phyloP scores from a whole-genome alignment of 2,888 invertebrate genomes.

The Dynastes tityus region DNA sequence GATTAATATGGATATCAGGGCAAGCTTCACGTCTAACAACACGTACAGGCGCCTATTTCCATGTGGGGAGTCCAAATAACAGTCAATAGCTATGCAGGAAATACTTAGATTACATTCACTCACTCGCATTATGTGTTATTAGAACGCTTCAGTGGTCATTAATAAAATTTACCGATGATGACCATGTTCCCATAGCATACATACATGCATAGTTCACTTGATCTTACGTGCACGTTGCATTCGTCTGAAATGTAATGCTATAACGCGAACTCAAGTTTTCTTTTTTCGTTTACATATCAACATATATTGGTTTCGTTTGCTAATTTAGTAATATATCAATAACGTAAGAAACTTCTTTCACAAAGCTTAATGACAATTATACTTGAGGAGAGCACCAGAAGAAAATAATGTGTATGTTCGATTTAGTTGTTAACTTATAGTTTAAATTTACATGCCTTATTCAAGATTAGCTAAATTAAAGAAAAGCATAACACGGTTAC shows the following conservation, averaged over 20 bases:
- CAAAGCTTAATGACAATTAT: too few species aligned
- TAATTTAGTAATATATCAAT: too few species aligned
- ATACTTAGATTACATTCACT: conserved; percentile 60
- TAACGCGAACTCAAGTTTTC: neutral
- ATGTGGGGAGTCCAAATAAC: conserved; percentile 63
- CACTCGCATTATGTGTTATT: conserved; percentile 56
- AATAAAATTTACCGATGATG: conserved; percentile 41
- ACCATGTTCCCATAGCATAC: neutral
- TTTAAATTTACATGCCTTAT: too few species aligned
- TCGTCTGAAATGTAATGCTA: neutral
- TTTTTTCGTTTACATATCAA: neutral
- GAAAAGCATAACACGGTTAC: too few species aligned
- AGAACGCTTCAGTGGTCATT: conserved; percentile 48
- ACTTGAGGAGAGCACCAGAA: too few species aligned
- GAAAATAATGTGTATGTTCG: too few species aligned
- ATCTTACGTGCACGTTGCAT: conserved; percentile 4
- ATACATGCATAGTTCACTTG: neutral
- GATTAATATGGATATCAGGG: conserved; percentile 48
- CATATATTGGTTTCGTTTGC: neutral
- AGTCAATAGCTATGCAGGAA: conserved; percentile 59
- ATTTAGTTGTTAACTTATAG: too few species aligned
- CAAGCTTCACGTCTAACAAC: conserved; percentile 48
- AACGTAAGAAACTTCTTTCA: too few species aligned
- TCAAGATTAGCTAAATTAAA: too few species aligned
- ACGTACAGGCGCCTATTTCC: conserved; percentile 55